Evolutionary conservation across 2,113 vertebrate species (phyloP).

Genomic region (Myotis brandtii): DNA sequence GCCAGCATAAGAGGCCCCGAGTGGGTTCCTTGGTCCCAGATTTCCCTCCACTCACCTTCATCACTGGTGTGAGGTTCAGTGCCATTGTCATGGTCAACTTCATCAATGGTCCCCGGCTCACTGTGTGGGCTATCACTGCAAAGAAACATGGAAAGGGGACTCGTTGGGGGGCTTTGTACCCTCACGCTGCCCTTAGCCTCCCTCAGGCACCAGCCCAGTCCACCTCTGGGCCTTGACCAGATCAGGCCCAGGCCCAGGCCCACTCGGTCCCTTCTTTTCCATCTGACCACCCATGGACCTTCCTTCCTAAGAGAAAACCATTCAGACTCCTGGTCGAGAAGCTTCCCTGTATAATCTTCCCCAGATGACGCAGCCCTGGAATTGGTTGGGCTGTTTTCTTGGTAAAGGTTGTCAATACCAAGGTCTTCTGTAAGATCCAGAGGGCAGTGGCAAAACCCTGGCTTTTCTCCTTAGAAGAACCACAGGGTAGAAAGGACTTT

Average conservation of each 20-base stretch:
- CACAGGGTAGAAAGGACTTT: background rate
- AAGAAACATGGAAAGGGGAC: background rate
- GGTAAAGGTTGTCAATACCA: background rate
- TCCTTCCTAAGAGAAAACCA: background rate
- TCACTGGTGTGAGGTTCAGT: slow-evolving; percentile 98
- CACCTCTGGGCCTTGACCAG: background rate
- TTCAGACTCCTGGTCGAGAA: background rate
- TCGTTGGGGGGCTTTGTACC: background rate
- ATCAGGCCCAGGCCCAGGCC: background rate
- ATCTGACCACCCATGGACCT: background rate
- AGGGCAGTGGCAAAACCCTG: background rate
- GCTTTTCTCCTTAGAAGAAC: background rate
- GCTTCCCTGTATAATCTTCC: background rate
- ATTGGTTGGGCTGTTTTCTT: background rate
- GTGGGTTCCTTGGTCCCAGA: background rate
- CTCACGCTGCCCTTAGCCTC: background rate
- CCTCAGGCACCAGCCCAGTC: rapidly evolving
- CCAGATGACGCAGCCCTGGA: background rate
- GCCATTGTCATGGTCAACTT: slow-evolving; percentile 96
- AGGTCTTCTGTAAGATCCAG: background rate
- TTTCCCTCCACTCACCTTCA: slow-evolving; percentile 90
- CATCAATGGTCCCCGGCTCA: slow-evolving; percentile 97
- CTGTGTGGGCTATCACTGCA: slow-evolving; percentile 98
- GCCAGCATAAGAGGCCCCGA: rapidly evolving
- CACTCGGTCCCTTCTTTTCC: background rate